Base-by-base conservation (phyloP, 2,888 invertebrate species). In the Ferdinandea cuprea region DNA sequence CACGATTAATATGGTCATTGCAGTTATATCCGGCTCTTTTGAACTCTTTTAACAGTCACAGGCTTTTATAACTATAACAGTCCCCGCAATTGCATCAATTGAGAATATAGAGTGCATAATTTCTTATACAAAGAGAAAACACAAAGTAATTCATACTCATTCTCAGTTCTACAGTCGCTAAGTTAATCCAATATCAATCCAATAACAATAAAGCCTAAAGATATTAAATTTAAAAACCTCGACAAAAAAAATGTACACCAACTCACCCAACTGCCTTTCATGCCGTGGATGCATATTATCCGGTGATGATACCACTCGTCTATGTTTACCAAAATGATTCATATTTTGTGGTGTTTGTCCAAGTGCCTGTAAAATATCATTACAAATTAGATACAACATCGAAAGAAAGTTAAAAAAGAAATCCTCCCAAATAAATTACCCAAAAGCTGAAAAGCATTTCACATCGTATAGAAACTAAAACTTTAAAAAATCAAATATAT, bases 241-340 rank as follows among this genome's bases (percentile, higher is more conserved):
- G 0, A 15, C 13, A 28, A 44, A 63, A 54, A 6, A 17, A 44
- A n/a, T n/a, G n/a, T n/a, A n/a, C 25, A 25, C 40, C 8, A 37
- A 66, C 86, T 87, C 86, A 91, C 90, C 90, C 52, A 90, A 87
- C 56, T 86, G 85, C 35, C 84, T 78, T 44, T 86, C 86, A 86
- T 90, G 89, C 56, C 89, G 87, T 44, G 89, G 88, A 86, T 91
- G 90, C 87, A 91, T 88, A 78, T 90, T 90, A 32, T 91, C 91
- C 15, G 91, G 91, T n/a, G 91, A 91, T 30, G 91, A 91, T 8
- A 90, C 90, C 19, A 90, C 90, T 8, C 91, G 89, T 65, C 91
- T 87, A 85, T 91, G 91, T 73, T 91, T 88, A 65, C 85, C 90
- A 79, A 90, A 87, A 79, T 91, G 88, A 76, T 86, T 89, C 80